Evolutionary conservation across 2,888 invertebrate genomes (phyloP), one percentile per base, ranked within the genome.

Genomic region (Agonopterix alstromeriana): DNA sequence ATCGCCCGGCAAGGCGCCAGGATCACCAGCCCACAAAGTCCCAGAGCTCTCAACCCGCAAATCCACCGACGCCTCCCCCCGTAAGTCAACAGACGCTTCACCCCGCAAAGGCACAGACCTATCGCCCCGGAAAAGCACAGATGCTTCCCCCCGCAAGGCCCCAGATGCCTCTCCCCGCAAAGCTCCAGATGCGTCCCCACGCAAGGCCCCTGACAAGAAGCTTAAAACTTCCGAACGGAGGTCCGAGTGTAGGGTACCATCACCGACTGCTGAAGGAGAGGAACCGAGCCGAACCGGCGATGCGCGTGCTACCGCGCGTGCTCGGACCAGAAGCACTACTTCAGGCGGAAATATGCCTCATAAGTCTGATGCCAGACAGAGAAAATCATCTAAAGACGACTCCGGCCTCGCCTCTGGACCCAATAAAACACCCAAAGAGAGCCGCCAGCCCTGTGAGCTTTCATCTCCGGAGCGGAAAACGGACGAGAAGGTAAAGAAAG

Each of bases 221-320:
- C 93, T 93, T 92, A 93, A 93, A 93, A 93, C 93, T 93, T 93
- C 93, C 93, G 93, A 93, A 91, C 92, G 92, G 92, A 91, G 91
- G 91, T 90, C 92, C 91, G 92, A 91, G 90, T 90, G 89, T 83
- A 89, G 92, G 90, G 90, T 91, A 90, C 89, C 92, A 91, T 90
- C 93, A 90, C 90, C 92, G 91, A 73, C 91, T 93, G 77, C 85
- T 94, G 91, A 93, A 90, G 90, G 94, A 94, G 92, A 93, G 92
- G 93, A 94, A 94, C 82, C 91, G 86, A 63, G 78, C 73, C 73
- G 89, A 89, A 61, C 82, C 86, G 70, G 66, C 53, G 65, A 42
- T 11, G 42, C 87, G 83, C 75, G 81, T 66, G 74, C 85, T 79
- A 73, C 85, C 84, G 77, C 90, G 73, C 83, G 92, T 92, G 89